Evolutionary conservation across 2,113 vertebrate species (phyloP), one percentile per base, ranked within the genome.

Genomic region (Nibea coibor): DNA sequence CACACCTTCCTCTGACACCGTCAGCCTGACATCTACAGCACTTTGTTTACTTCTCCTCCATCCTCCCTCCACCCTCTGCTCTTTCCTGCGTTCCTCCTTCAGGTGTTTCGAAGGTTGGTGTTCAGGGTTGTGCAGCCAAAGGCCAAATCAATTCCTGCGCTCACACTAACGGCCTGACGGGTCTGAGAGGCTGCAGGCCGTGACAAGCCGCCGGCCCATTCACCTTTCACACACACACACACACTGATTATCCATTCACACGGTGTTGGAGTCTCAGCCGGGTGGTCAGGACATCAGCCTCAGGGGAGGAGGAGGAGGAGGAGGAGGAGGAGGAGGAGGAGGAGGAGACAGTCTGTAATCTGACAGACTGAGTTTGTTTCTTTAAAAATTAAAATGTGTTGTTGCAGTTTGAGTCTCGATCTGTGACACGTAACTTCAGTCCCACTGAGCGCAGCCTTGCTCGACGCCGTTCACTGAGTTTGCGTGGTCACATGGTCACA

Each of bases 101-200:
- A 59, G 65, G 82, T 75, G 57, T 83, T 74, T 51, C 5, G 72
- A 85, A 89, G 86, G 86, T 90, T 43, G 42, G 57, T 0, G 62
- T 78, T 72, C 72, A 86, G 86, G 86, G 88, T 89, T 90, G 78
- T 20, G 53, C 70, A 90, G 87, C 78, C n/a, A 91, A 91, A 91
- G 88, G 90, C 86, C 90, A 88, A 88, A 90, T 91, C 88, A 64
- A 91, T 91, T 80, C 54, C 8, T 72, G 74, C 74, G 6, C 86
- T 81, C 87, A 76, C 70, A 87, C 84, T 78, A 72, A 83, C 74
- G 68, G 67, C 43, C 81, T 67, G n/a, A n/a, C n/a, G n/a, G n/a
- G 45, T 57, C 2, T 45, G 59, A 84, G 86, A 64, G 54, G 48
- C 68, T 69, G n/a, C 3, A 12, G 57, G 35, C 72, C 42, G 24